Evolutionary conservation across 2,797 vertebrate species (phyloP).

Genomic region (Yasuhikotakia modesta): DNA sequence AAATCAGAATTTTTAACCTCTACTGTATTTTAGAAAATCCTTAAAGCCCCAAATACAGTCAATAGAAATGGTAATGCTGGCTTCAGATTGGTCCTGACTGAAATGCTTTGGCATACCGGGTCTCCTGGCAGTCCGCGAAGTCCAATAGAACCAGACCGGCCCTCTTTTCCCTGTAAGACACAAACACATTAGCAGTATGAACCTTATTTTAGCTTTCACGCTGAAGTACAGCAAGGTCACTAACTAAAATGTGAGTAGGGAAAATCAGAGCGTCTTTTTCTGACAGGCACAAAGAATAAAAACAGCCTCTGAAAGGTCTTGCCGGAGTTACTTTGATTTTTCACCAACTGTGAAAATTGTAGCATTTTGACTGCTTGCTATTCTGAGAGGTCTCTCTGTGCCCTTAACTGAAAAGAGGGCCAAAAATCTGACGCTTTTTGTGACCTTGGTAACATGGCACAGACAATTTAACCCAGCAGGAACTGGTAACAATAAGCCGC

Average conservation of each 20-base stretch:
- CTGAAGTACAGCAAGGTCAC: background rate
- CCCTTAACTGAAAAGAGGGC: conserved; percentile 51
- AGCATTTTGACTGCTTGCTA: conserved; percentile 36
- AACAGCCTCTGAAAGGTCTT: conserved; percentile 26
- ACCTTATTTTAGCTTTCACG: background rate
- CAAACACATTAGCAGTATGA: background rate
- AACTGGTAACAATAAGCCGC: conserved; percentile 19
- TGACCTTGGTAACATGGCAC: conserved; percentile 49
- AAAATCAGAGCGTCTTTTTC: background rate
- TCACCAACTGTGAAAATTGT: conserved; percentile 41
- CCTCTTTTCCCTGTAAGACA: conserved; percentile 81
- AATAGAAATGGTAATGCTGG: background rate
- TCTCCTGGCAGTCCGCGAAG: conserved; percentile 85
- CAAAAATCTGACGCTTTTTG: conserved; percentile 52
- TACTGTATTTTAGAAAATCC: background rate
- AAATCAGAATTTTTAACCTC: background rate
- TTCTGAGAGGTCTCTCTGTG: conserved; percentile 6
- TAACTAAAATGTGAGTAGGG: background rate
- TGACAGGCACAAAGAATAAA: background rate
- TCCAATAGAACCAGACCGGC: conserved; percentile 81
- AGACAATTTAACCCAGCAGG: conserved; percentile 23
- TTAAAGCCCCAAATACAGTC: no score
- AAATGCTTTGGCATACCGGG: conserved; percentile 75
- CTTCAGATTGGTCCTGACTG: background rate
- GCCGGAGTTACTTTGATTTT: conserved; percentile 24